A percentile compares a stretch with the other conserved stretches of the same genome.
phyloP scores from a whole-genome alignment of 1,140 invertebrate species.

The Aleiodes sp. region DNA sequence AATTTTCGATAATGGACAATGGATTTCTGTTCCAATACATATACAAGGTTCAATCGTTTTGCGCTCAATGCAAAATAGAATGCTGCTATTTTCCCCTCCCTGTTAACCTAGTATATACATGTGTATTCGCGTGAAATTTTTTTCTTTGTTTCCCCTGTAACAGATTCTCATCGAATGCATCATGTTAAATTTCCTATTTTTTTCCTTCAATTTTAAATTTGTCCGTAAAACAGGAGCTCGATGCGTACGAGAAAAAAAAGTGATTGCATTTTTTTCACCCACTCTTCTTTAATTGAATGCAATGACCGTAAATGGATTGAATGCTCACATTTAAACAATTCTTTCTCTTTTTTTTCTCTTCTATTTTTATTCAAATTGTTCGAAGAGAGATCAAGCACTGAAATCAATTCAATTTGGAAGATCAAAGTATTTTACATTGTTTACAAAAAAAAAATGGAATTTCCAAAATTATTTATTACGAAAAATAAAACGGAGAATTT shows the following conservation, averaged over 20 bases:
- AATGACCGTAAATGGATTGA: background rate
- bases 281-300: background rate
- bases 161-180: background rate
- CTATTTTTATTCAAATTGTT: background rate
- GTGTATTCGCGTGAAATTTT: background rate
- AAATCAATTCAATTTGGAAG: too few relatives aligned
- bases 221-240: conserved; percentile 11
- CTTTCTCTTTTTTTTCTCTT: too few relatives aligned
- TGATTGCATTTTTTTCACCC: background rate
- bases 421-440: too few relatives aligned
- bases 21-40: background rate
- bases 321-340: background rate
- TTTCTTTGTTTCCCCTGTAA: background rate
- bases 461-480: too few relatives aligned
- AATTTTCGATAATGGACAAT: conserved; percentile 7
- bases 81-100: too few relatives aligned
- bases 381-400: background rate
- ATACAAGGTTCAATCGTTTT: conserved; percentile 2
- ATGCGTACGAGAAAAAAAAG: background rate
- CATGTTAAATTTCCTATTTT: background rate
- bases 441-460: too few relatives aligned
- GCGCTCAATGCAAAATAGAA: background rate
- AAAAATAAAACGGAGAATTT: too few relatives aligned
- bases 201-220: background rate
- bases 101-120: background rate